Evolutionary conservation across 2,113 vertebrate genomes (phyloP).

Genomic region (Coreoperca whiteheadi): DNA sequence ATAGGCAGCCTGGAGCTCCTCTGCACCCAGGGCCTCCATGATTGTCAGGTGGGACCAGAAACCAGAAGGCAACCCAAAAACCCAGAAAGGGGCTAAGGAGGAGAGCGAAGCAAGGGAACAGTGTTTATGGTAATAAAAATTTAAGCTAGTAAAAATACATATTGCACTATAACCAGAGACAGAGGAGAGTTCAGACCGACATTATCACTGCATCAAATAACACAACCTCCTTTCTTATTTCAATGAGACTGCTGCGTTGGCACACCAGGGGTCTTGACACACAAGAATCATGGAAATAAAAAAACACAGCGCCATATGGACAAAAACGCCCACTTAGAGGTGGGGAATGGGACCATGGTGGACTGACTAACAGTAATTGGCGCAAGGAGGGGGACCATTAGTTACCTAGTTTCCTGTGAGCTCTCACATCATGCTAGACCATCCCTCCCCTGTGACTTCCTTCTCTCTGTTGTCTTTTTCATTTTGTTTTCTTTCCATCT

Average conservation of each 20-base stretch:
- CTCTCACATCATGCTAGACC: slow-evolving; percentile 34
- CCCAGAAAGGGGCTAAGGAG: not conserved
- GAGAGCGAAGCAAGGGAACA: not conserved
- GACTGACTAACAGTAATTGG: slow-evolving; percentile 67
- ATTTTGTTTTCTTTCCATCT: not conserved
- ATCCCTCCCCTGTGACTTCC: slow-evolving; percentile 18
- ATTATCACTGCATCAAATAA: not conserved
- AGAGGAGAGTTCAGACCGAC: not conserved
- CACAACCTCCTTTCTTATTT: not conserved
- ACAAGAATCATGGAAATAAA: not conserved
- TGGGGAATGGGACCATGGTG: slow-evolving; percentile 51
- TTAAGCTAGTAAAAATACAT: slow-evolving; percentile 1
- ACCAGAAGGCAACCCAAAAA: slow-evolving; percentile 62
- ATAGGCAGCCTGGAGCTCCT: slow-evolving; percentile 53
- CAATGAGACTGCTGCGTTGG: not conserved
- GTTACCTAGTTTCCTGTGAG: slow-evolving; percentile 67
- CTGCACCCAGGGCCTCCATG: slow-evolving; percentile 35
- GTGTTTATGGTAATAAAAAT: not conserved
- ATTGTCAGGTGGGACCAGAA: slow-evolving; percentile 55
- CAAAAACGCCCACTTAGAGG: not conserved
- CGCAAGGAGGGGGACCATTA: slow-evolving; percentile 60
- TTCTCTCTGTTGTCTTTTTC: slow-evolving; percentile 30
- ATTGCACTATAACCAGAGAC: not conserved
- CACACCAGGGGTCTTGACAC: not conserved
- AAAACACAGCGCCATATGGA: not conserved